Percentiles rank a stretch among this genome's conserved stretches.
Evolutionary conservation across 2,797 vertebrate species (phyloP).

Genomic region (Aldrovandia affinis): DNA sequence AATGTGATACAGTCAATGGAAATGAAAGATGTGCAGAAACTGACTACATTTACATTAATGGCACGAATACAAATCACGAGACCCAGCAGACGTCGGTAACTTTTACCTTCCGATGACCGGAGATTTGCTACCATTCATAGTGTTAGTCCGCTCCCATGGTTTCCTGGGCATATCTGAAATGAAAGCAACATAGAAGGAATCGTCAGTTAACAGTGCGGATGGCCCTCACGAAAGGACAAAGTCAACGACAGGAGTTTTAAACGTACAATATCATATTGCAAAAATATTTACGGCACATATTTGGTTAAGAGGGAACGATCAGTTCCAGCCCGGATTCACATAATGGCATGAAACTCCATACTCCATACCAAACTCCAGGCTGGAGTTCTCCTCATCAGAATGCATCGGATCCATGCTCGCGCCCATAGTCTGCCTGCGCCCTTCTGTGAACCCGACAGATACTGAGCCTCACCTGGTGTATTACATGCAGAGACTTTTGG

Average conservation of each 20-base stretch:
- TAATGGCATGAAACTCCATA: background rate
- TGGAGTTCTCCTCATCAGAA: background rate
- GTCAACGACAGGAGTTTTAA: background rate
- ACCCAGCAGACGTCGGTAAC: background rate
- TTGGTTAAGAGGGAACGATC: background rate
- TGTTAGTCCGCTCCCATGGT: conserved; percentile 95
- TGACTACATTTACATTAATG: background rate
- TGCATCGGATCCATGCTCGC: conserved; percentile 30
- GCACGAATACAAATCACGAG: background rate
- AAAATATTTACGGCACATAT: background rate
- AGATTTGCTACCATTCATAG: conserved; percentile 98
- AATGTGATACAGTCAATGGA: background rate
- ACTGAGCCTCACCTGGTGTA: conserved; percentile 86
- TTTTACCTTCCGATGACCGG: conserved; percentile 95
- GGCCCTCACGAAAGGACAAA: background rate
- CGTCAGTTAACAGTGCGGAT: background rate
- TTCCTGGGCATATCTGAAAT: conserved; percentile 90
- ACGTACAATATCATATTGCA: background rate
- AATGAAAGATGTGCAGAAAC: background rate
- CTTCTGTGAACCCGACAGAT: background rate
- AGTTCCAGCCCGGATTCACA: background rate
- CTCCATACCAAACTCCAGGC: too few relatives aligned
- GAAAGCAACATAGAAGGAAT: background rate
- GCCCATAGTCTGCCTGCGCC: background rate
- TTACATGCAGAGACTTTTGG: conserved; percentile 89